phyloP scores from a whole-genome alignment of 2,888 invertebrate genomes.

The Melieria picta region DNA sequence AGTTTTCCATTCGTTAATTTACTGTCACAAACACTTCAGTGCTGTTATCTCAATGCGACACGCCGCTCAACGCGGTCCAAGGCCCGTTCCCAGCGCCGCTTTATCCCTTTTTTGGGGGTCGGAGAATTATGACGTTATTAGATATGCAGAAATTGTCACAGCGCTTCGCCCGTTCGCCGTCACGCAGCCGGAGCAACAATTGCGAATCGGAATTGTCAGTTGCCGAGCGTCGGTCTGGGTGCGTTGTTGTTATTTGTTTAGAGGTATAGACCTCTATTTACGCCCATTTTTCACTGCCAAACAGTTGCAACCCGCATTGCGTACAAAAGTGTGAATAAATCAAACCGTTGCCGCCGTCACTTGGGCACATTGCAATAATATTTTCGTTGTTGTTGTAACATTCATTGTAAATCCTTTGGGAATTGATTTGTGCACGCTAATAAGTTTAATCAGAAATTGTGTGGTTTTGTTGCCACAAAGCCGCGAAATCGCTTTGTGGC shows the following conservation, averaged over 20 bases:
- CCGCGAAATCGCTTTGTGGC: too few species aligned
- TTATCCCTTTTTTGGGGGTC: not conserved
- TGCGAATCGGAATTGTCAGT: constrained; percentile 31
- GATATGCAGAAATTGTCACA: not conserved
- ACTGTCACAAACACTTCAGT: constrained; percentile 15
- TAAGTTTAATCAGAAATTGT: constrained; percentile 42
- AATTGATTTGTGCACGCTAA: constrained; percentile 65
- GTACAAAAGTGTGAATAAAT: constrained; percentile 15
- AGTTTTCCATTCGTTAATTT: constrained; percentile 13
- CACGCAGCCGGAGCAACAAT: constrained; percentile 11
- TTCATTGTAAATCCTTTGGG: constrained; percentile 57
- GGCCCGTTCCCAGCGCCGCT: not conserved
- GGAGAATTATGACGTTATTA: constrained; percentile 29
- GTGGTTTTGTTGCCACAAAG: not conserved
- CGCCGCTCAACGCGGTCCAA: constrained; percentile 8
- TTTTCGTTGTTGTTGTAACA: not conserved
- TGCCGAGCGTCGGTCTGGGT: not conserved
- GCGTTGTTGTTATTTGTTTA: constrained; percentile 4
- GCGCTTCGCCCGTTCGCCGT: not conserved
- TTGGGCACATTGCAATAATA: constrained; percentile 7
- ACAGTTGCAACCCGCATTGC: not conserved
- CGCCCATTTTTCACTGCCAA: not conserved
- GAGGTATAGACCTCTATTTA: constrained; percentile 2
- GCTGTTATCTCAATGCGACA: constrained; percentile 36
- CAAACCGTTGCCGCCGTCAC: constrained; percentile 8